Evolutionary conservation across 2,113 vertebrate genomes (phyloP).

Genomic region (Oenanthe oenanthe): DNA sequence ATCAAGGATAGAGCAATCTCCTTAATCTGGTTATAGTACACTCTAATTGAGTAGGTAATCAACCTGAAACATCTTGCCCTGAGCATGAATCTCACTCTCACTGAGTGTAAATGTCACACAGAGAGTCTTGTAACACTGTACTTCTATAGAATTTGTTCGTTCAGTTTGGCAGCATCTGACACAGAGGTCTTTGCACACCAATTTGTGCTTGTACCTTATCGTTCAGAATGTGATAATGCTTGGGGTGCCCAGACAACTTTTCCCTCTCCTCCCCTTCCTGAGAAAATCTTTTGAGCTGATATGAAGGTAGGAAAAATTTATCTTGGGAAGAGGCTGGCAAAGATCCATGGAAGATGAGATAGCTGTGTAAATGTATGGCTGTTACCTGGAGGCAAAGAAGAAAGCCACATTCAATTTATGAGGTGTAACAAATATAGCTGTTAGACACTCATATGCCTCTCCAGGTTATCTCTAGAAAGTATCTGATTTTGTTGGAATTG

Average conservation of each 20-base stretch:
- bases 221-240: neutral
- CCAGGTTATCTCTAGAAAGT: neutral
- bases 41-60: constrained; percentile 14
- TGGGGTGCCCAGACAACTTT: neutral
- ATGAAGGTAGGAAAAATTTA: neutral
- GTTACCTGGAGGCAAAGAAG: neutral
- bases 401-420: neutral
- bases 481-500: neutral
- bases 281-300: neutral
- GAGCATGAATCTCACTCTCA: neutral
- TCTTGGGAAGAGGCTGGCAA: neutral
- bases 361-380: neutral
- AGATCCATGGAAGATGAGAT: neutral
- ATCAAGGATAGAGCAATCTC: neutral
- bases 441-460: neutral
- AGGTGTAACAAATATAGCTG: neutral
- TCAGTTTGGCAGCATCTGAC: neutral
- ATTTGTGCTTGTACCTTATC: neutral
- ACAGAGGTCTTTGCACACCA: neutral
- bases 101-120: neutral
- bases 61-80: constrained; percentile 33
- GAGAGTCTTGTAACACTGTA: neutral
- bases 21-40: neutral
- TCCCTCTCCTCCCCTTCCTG: neutral
- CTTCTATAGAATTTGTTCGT: neutral